Base-by-base conservation (phyloP, 1,140 invertebrate species). In the Xylocopa sonorina region DNA sequence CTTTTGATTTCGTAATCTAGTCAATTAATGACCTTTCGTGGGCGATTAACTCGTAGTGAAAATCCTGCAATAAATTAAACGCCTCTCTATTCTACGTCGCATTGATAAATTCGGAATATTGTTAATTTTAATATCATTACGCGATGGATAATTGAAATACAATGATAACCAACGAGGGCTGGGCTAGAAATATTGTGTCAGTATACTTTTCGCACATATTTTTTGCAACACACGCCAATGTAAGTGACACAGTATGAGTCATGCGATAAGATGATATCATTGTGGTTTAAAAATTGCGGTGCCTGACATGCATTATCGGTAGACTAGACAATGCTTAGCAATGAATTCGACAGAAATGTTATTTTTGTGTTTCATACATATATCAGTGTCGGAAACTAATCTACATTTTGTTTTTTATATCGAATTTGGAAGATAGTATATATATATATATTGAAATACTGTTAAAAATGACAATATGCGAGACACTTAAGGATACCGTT, bases 161-260 rank as follows among this genome's bases (percentile, higher is more conserved):
- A 46, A 3, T 16, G 21, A 24, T n/a, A 62, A 32, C 6, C 5
- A 7, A 9, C 3, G 21, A 14, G 7, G 16, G n/a, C 7, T n/a
- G 41, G 29, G 43, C 34, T 3, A 16, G 6, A 74, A 53, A 24
- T 57, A 58, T n/a, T 58, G 29, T 46, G n/a, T 57, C 38, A 55
- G 21, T 6, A 12, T 27, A n/a, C 27, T 76, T 69, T 58, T 41
- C 2, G n/a, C 51, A 14, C 5, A 38, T 21, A 21, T 27, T 66
- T 43, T 41, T 60, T 68, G 48, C 50, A 77, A 69, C 24, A 50
- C 34, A 58, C 53, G 24, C 18, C 43, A 16, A n/a, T 41, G 43
- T 34, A 41, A 38, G 27, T 16, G 3, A 16, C 27, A 24, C 6
- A 14, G 24, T 9, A 10, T 78, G 75, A 71, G 66, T 78, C 75